phyloP scores from a whole-genome alignment of 2,888 invertebrate species.

The Dyspetes luteomarginatus region DNA sequence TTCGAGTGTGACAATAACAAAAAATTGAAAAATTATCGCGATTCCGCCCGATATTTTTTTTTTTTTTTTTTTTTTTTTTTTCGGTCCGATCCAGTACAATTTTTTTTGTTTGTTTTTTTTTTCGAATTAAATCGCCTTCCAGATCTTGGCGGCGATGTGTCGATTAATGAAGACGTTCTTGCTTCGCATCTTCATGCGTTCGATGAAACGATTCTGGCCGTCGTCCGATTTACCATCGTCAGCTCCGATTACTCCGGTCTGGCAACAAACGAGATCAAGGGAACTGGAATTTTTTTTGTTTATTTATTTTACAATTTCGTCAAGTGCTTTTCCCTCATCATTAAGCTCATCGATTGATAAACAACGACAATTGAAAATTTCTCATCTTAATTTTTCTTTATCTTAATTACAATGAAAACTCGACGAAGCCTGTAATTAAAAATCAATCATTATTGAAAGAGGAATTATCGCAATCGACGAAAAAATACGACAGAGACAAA shows the following conservation, averaged over 20 bases:
- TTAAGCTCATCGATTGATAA: neutral
- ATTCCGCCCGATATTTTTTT: neutral
- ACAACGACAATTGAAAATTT: neutral
- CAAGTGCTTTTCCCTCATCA: neutral
- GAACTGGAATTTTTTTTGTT: constrained; percentile 44
- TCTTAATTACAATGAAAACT: neutral
- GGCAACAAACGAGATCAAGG: constrained; percentile 77
- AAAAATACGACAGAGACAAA: neutral
- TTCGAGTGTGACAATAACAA: neutral
- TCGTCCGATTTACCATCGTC: constrained; percentile 74
- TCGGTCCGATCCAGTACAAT: neutral
- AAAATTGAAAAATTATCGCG: neutral
- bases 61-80: neutral
- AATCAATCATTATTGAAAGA: no score
- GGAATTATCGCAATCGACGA: neutral
- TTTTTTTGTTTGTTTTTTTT: neutral
- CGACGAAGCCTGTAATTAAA: neutral
- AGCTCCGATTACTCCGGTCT: constrained; percentile 74
- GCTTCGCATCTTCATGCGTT: constrained; percentile 81
- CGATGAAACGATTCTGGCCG: constrained; percentile 79
- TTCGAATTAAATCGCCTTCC: constrained; percentile 66
- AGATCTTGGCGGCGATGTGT: constrained; percentile 79
- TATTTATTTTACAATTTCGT: neutral
- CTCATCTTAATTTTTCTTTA: neutral
- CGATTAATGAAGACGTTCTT: constrained; percentile 80